phyloP scores from a whole-genome alignment of 2,888 invertebrate genomes.

The Leptopterna dolabrata region DNA sequence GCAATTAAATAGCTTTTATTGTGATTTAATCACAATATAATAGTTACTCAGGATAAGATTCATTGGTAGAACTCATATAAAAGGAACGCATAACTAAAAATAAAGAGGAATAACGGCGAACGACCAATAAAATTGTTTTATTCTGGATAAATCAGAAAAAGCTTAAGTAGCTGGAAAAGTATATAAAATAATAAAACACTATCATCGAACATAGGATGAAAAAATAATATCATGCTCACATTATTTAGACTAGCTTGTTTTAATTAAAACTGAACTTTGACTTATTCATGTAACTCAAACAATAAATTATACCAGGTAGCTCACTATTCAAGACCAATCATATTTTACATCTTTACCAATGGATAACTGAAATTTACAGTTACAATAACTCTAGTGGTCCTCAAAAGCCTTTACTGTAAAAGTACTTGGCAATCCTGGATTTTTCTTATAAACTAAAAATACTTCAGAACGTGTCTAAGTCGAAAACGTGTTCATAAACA shows the following conservation, averaged over 20 bases:
- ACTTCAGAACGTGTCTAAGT: background rate
- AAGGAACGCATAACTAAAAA: background rate
- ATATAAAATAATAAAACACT: background rate
- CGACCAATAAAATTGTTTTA: background rate
- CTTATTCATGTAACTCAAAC: too few species aligned
- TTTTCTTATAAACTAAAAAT: background rate
- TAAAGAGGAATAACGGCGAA: background rate
- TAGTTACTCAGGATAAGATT: background rate
- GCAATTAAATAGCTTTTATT: background rate
- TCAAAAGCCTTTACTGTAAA: background rate
- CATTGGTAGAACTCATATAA: background rate
- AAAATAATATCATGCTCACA: background rate
- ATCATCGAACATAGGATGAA: background rate
- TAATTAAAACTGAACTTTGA: background rate
- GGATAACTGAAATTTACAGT: background rate
- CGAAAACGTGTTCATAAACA: background rate
- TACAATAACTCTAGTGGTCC: background rate
- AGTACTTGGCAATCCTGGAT: background rate
- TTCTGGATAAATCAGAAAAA: background rate
- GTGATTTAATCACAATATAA: background rate
- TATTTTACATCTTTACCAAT: background rate
- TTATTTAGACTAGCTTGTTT: background rate
- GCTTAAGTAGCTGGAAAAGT: background rate
- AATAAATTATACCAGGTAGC: background rate
- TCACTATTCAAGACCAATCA: background rate